Base-by-base conservation (phyloP, 2,113 vertebrate genomes). In the Carassius gibelio region DNA sequence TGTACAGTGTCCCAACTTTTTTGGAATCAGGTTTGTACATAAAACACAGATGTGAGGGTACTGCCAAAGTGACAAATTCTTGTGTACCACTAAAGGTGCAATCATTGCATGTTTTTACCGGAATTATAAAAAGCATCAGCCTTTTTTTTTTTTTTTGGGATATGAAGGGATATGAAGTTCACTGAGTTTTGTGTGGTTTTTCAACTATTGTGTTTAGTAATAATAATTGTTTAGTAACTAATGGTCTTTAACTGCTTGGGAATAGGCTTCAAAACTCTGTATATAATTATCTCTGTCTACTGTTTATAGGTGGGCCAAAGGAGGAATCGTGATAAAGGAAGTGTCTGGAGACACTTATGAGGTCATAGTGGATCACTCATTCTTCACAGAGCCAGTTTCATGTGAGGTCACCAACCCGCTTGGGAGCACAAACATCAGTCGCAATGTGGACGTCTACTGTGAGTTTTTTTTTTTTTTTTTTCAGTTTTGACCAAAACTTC, bases 391-490 rank as follows among this genome's bases (percentile, higher is more conserved):
- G 77, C 97, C 98, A 0, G 94, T 99, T 5, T 99, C 98, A 89
- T 99, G 98, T 0, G 97, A 99, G 91, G 98, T 99, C 76, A 98
- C 98, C 94, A 99, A 99, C 0, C 94, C 97, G 0, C 93, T 99
- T 50, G 98, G 98, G 90, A 99, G 96, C 92, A 99, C 98, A 9
- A 99, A 99, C 91, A 95, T 99, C 94, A 99, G 98, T 93, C 96
- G 97, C 71, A 98, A 97, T 0, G 98, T 99, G 8, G 98, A 99
- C 0, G 98, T 99, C 75, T 98, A 99, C 87, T 99, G 98, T 99
- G 90, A 98, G 98, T 93, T 45, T 8, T 19, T 17, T 17, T 14
- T 0, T 15, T 72, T 82, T 52, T 21, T 52, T 19, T 19, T 50
- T 62, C 50, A 17, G 14, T 17, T 38, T 10, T 34, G 45, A 64